Evolutionary conservation across 2,888 invertebrate genomes (phyloP), one percentile per base, ranked within the genome.

Genomic region (Caenorhabditis macrosperma): DNA sequence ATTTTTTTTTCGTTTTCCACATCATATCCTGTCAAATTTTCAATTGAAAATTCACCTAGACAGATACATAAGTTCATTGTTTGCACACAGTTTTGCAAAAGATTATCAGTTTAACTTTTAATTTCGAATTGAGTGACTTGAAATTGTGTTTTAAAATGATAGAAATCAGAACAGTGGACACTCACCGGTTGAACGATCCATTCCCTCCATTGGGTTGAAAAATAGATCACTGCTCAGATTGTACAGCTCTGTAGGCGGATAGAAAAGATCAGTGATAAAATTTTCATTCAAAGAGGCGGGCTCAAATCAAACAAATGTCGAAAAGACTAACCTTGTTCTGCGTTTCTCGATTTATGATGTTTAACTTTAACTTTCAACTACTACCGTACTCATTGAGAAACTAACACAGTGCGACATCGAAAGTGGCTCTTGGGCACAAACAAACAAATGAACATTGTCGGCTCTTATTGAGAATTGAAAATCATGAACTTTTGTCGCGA

Each of bases 121-220:
- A n/a, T n/a, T n/a, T n/a, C n/a, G n/a, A n/a, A n/a, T n/a, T n/a
- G n/a, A n/a, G n/a, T n/a, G n/a, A n/a, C n/a, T n/a, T 33, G 33
- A 33, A 33, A 33, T 33, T 33, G 33, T 9, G 33, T 33, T 33
- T 9, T 33, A 9, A 33, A 38, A 12, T 38, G 10, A 38, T 12
- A 12, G 38, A 38, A 38, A 38, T 12, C 2, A 3, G 38, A 12
- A 9, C 7, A 15, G 7, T 9, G 15, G 15, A 28, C 10, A 28
- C 66, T 35, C 33, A 71, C 69, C 69, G 22, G 69, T 38, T 10
- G 69, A 48, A 30, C 69, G 24, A 33, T 71, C 61, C 61, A 71
- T 71, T 3, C 5, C 17, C 2, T 28, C 15, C 7, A 48, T 46
- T 2, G 2, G 44, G 54, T 54, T 52, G 64, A 26, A 52, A 24